Conservation (phyloP, 2,113 vertebrate genomes). For the Hippocampus barbouri region DNA sequence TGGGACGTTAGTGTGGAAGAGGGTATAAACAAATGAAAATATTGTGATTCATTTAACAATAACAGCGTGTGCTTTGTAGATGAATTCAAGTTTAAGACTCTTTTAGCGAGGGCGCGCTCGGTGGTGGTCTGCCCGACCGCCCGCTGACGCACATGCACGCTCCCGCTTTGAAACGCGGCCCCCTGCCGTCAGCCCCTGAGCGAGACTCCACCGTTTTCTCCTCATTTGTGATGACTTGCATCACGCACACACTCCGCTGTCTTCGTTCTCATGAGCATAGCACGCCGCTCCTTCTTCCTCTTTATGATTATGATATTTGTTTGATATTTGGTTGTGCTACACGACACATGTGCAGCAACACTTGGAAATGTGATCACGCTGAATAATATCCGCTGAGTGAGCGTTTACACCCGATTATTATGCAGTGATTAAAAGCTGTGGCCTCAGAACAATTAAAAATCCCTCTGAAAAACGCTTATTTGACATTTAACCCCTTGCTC, state of each 20-base stretch:
- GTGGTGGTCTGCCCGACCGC: background rate
- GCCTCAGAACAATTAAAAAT: slow-evolving; percentile 1
- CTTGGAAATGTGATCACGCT: slow-evolving; percentile 4
- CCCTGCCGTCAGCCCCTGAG: background rate
- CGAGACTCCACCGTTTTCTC: background rate
- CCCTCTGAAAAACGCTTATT: background rate
- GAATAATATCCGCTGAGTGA: background rate
- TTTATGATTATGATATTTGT: background rate
- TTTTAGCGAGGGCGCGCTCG: background rate
- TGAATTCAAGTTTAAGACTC: background rate
- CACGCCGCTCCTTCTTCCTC: background rate
- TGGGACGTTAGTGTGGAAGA: background rate
- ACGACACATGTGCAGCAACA: background rate
- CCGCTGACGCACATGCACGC: background rate
- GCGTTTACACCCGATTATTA: slow-evolving; percentile 8
- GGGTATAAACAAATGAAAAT: background rate
- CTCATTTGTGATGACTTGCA: slow-evolving; percentile 1
- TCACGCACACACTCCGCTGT: background rate
- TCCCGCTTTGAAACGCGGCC: background rate
- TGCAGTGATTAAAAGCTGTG: slow-evolving; percentile 10
- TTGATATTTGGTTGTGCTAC: background rate
- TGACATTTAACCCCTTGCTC: background rate
- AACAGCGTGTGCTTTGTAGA: background rate
- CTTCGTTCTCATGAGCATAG: background rate
- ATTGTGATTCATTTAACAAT: background rate